Evolutionary conservation across 1,140 invertebrate species (phyloP).

Genomic region (Drosophila malerkotliana): DNA sequence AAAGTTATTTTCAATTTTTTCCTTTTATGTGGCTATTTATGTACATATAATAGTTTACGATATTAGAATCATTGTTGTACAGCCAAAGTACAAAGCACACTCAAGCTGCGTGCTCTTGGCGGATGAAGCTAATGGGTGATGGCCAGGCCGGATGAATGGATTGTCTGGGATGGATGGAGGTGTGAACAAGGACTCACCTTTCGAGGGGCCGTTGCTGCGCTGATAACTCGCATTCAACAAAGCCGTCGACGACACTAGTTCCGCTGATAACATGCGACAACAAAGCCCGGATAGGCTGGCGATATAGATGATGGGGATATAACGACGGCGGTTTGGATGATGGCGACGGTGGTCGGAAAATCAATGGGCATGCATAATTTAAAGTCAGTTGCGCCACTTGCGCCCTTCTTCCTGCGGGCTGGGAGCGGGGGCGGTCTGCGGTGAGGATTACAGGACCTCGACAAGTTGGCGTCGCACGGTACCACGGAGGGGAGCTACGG

Average conservation of each 20-base stretch:
- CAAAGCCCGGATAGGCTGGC: slow-evolving; percentile 56
- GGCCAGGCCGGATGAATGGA: not conserved
- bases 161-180: not conserved
- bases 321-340: slow-evolving; percentile 23
- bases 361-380: slow-evolving; percentile 80
- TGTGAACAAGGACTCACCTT: slow-evolving; percentile 53
- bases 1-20: no score
- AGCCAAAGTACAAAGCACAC: slow-evolving; percentile 21
- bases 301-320: slow-evolving; percentile 42
- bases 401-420: not conserved
- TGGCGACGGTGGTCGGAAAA: slow-evolving; percentile 58
- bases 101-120: slow-evolving; percentile 6
- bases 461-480: slow-evolving; percentile 22
- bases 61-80: not conserved
- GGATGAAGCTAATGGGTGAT: not conserved
- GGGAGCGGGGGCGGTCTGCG: not conserved
- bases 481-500: not conserved
- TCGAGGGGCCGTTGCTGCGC: slow-evolving; percentile 71
- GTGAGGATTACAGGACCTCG: slow-evolving; percentile 23
- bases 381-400: slow-evolving; percentile 69
- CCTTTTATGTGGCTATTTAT: not conserved
- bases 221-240: slow-evolving; percentile 79
- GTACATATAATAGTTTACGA: not conserved
- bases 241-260: slow-evolving; percentile 69
- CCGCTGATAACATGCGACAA: slow-evolving; percentile 74